Evolutionary conservation across 2,797 vertebrate genomes (phyloP).

Genomic region (Sebastes oblongus): DNA sequence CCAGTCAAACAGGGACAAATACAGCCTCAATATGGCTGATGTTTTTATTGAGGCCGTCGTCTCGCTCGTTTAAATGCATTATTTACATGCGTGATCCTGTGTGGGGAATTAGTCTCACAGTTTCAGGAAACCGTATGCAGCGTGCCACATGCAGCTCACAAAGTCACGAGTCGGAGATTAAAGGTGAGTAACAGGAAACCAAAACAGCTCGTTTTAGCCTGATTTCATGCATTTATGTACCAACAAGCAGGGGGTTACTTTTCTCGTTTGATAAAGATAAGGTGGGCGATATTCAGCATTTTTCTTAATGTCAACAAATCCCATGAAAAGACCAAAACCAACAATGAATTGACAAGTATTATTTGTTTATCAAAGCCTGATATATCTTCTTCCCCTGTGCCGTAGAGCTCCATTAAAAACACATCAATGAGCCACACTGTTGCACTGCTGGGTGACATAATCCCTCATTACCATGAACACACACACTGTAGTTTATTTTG

Average conservation of each 20-base stretch:
- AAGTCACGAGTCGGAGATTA: constrained; percentile 11
- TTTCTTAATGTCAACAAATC: neutral
- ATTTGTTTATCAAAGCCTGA: too few relatives aligned
- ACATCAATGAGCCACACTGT: neutral
- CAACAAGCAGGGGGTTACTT: neutral
- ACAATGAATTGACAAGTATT: neutral
- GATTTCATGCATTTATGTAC: constrained; percentile 41
- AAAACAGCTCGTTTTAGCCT: constrained; percentile 13
- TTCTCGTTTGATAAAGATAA: neutral
- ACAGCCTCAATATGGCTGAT: constrained; percentile 16
- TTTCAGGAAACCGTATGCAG: neutral
- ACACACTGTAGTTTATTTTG: neutral
- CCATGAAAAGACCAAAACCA: neutral
- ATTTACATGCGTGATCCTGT: constrained; percentile 27
- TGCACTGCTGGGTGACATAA: neutral
- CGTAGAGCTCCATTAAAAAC: neutral
- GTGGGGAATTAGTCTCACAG: neutral
- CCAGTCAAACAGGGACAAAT: constrained; percentile 44
- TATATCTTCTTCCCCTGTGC: neutral
- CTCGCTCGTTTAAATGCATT: constrained; percentile 35
- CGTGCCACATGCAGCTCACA: neutral
- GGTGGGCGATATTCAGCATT: neutral
- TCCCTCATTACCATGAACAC: neutral
- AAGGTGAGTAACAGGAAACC: constrained; percentile 44
- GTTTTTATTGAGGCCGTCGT: constrained; percentile 38